phyloP scores from a whole-genome alignment of 2,797 vertebrate species.

The Poliocrania exsul region DNA sequence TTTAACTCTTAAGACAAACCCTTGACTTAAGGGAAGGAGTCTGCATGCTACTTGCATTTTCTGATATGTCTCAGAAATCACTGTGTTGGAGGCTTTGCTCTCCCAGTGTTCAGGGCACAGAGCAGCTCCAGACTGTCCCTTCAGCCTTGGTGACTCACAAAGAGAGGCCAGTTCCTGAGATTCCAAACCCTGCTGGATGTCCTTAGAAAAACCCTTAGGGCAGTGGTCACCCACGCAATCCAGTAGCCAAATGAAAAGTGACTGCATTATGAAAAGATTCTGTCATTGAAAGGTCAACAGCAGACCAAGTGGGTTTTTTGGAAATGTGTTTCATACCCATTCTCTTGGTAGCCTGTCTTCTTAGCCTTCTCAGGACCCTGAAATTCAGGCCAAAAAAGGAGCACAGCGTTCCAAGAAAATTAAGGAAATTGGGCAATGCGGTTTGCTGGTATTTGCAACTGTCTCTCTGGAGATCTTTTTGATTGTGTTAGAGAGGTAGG shows the following conservation, averaged over 20 bases:
- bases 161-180: background rate
- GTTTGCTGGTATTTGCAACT: background rate
- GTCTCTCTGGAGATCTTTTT: background rate
- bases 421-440: background rate
- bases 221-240: background rate
- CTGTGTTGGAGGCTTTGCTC: background rate
- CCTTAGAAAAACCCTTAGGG: conserved; percentile 19
- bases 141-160: background rate
- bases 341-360: background rate
- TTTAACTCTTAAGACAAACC: conserved; percentile 2
- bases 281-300: background rate
- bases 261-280: background rate
- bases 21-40: background rate
- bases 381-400: background rate
- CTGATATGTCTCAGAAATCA: background rate
- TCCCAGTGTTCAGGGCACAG: background rate
- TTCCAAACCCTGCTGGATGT: background rate
- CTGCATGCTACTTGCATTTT: background rate
- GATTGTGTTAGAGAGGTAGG: background rate
- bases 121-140: background rate
- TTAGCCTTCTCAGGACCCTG: background rate
- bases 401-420: background rate
- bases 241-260: background rate
- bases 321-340: conserved; percentile 2
- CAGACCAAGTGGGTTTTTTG: background rate